Percentiles rank a stretch among this genome's conserved stretches.
phyloP scores from a whole-genome alignment of 2,113 vertebrate genomes.

The Lates calcarifer region DNA sequence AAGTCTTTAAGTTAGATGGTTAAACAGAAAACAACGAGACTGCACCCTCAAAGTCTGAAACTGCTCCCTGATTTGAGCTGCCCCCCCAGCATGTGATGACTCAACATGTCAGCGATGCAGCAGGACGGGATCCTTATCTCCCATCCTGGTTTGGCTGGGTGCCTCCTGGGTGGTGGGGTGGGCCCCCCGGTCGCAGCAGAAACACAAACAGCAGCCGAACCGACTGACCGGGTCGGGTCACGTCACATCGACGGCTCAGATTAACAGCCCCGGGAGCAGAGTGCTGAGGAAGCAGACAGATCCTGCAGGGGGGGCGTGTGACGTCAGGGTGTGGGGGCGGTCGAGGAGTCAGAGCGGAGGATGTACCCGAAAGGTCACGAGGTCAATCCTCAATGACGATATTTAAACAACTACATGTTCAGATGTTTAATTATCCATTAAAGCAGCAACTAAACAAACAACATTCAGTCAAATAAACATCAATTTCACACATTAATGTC shows the following conservation, averaged over 20 bases:
- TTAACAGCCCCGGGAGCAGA: constrained; percentile 61
- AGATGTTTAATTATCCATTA: not conserved
- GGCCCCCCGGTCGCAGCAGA: constrained; percentile 9
- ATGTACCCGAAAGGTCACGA: not conserved
- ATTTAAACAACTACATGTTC: not conserved
- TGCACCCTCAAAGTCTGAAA: not conserved
- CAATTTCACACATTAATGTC: no score
- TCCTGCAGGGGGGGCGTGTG: constrained; percentile 24
- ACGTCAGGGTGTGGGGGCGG: constrained; percentile 42
- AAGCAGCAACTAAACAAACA: not conserved
- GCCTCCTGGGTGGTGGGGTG: constrained; percentile 9
- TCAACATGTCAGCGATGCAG: constrained; percentile 61
- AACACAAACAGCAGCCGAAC: constrained; percentile 70
- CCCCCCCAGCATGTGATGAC: constrained; percentile 59
- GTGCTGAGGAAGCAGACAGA: constrained; percentile 67
- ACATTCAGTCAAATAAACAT: no score
- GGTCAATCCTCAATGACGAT: not conserved
- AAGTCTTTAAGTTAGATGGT: not conserved
- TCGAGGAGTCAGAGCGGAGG: not conserved
- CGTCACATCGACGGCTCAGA: constrained; percentile 55
- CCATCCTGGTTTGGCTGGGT: constrained; percentile 59
- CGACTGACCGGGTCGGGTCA: constrained; percentile 13
- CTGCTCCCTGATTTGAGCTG: not conserved
- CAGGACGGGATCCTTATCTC: constrained; percentile 67
- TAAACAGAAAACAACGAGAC: not conserved